phyloP scores from a whole-genome alignment of 2,113 vertebrate species.

The Callionymus lyra region DNA sequence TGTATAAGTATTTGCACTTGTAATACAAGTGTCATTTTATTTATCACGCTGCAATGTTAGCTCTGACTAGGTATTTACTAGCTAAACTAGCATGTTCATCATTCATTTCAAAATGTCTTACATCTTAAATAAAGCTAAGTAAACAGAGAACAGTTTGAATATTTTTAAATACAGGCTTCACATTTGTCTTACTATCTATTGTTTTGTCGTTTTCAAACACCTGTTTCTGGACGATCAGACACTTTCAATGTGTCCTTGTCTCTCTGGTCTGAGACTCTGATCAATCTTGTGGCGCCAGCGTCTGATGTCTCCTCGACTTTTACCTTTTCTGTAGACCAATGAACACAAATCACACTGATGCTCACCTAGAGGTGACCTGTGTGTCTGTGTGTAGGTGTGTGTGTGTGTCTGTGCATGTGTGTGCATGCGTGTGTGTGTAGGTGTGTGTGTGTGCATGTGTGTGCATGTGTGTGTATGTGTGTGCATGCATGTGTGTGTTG shows the following conservation, averaged over 20 bases:
- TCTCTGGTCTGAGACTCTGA: slow-evolving; percentile 26
- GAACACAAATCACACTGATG: slow-evolving; percentile 19
- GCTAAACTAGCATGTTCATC: too few relatives aligned
- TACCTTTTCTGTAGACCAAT: slow-evolving; percentile 17
- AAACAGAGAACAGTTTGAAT: too few relatives aligned
- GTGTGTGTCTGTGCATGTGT: background rate
- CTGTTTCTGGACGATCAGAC: too few relatives aligned
- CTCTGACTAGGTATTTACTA: too few relatives aligned
- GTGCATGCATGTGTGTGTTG: background rate
- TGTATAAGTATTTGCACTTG: too few relatives aligned
- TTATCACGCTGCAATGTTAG: too few relatives aligned
- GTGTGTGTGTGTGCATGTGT: background rate
- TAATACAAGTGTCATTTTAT: too few relatives aligned
- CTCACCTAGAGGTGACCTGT: slow-evolving; percentile 43
- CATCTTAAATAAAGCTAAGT: too few relatives aligned
- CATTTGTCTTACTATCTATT: too few relatives aligned
- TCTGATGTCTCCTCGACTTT: slow-evolving; percentile 17
- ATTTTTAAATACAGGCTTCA: too few relatives aligned
- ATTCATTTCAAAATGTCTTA: too few relatives aligned
- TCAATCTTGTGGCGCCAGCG: slow-evolving; percentile 51
- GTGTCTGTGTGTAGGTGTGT: slow-evolving; percentile 3
- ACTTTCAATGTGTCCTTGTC: slow-evolving; percentile 22
- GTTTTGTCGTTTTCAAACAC: too few relatives aligned
- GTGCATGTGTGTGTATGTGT: slow-evolving; percentile 16
- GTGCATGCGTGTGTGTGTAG: slow-evolving; percentile 6